Percentiles rank a stretch among this genome's conserved stretches.
Evolutionary conservation across 2,797 vertebrate genomes (phyloP).

Genomic region (Pangasius sanitwongsei): DNA sequence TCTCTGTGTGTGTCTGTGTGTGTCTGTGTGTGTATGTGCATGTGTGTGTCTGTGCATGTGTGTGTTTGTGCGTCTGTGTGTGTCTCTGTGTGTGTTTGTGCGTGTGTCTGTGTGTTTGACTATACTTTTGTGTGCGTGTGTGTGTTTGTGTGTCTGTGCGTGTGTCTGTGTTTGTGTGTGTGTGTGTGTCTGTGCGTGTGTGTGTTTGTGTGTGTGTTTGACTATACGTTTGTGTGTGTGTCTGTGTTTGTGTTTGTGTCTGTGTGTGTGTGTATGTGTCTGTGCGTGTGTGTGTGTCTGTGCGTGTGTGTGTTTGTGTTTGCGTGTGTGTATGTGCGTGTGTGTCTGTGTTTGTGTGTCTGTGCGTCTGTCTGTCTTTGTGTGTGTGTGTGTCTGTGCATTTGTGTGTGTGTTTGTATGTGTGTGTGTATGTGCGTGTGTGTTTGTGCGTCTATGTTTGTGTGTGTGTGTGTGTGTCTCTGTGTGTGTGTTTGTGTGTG

Average conservation of each 20-base stretch:
- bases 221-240: background rate
- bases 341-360: slow-evolving; percentile 9
- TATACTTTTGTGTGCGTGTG: slow-evolving; percentile 8
- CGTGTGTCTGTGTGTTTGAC: no score
- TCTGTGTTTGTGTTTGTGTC: background rate
- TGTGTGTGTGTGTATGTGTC: background rate
- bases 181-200: slow-evolving; percentile 15
- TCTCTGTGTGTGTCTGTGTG: background rate
- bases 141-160: background rate
- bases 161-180: background rate
- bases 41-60: slow-evolving; percentile 17
- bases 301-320: background rate
- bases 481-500: background rate
- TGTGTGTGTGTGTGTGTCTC: slow-evolving; percentile 7
- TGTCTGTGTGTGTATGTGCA: background rate
- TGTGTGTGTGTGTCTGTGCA: no score
- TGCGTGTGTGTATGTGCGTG: background rate
- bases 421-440: background rate
- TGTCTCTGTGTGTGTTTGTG: background rate
- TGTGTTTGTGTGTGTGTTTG: background rate
- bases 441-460: background rate
- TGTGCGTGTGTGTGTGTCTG: background rate
- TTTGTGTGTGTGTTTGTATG: slow-evolving; percentile 15
- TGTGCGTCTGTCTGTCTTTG: background rate
- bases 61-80: background rate